Percentiles rank a stretch among this genome's conserved stretches.
Conservation (phyloP, 92 coral and sea anemone genomes). For the Phymanthus crucifer region DNA sequence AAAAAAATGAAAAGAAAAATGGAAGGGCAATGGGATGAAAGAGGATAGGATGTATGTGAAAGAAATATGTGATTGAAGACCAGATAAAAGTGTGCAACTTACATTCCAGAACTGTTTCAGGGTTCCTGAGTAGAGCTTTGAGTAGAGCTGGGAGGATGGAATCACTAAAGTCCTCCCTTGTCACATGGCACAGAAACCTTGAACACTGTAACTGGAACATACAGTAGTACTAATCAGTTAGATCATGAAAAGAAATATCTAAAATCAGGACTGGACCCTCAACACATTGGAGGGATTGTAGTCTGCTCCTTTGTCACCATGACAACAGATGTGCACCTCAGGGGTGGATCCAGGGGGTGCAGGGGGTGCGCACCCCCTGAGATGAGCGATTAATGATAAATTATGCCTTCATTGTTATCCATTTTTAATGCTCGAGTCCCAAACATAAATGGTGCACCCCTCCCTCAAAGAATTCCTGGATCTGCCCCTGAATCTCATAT, state of each 20-base stretch:
- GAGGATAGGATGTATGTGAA: not conserved
- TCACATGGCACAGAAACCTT: constrained; percentile 66
- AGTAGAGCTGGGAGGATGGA: constrained; percentile 72
- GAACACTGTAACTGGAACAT: constrained; percentile 62
- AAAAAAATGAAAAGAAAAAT: not conserved
- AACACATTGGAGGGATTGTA: too few relatives aligned
- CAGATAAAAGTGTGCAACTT: constrained; percentile 20
- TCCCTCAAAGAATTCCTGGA: too few relatives aligned
- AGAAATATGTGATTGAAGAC: not conserved
- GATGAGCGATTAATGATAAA: too few relatives aligned
- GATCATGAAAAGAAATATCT: not conserved
- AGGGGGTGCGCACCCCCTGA: too few relatives aligned
- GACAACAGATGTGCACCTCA: too few relatives aligned
- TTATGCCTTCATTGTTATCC: too few relatives aligned
- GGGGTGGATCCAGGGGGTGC: too few relatives aligned
- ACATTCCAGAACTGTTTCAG: constrained; percentile 94
- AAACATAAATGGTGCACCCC: too few relatives aligned
- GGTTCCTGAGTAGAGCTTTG: constrained; percentile 85
- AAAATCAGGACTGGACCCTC: too few relatives aligned
- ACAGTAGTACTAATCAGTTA: not conserved
- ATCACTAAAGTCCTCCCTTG: constrained; percentile 82
- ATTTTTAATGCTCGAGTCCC: too few relatives aligned
- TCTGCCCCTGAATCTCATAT: too few relatives aligned
- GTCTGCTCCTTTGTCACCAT: too few relatives aligned
- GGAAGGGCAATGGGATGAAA: not conserved